phyloP scores from a whole-genome alignment of 1,140 invertebrate genomes.

The Stenopsyche tienmushanensis region DNA sequence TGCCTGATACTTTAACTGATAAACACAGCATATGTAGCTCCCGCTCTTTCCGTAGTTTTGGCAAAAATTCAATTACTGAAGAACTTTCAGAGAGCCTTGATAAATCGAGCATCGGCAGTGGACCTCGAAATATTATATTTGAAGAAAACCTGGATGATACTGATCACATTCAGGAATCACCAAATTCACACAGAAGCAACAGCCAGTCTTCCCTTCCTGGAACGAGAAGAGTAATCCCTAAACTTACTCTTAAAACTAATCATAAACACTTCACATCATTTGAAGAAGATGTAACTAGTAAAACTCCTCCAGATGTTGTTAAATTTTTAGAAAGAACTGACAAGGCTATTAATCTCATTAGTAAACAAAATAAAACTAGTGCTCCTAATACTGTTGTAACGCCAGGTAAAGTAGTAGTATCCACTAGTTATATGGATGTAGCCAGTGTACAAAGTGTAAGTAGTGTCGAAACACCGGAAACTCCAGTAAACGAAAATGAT shows the following conservation, averaged over 20 bases:
- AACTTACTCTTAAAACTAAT: conserved; percentile 35
- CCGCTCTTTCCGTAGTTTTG: conserved; percentile 38
- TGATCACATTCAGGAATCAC: conserved; percentile 34
- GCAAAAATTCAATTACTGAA: conserved; percentile 38
- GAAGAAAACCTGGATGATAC: conserved; percentile 38
- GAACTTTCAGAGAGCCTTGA: conserved; percentile 39
- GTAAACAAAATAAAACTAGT: conserved; percentile 32
- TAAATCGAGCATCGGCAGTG: conserved; percentile 40
- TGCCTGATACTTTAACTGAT: conserved; percentile 34
- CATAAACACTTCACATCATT: conserved; percentile 41
- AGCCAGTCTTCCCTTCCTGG: conserved; percentile 37
- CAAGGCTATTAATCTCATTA: conserved; percentile 36
- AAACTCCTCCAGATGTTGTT: conserved; percentile 39
- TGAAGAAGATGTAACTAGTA: conserved; percentile 39
- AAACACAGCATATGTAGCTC: conserved; percentile 41
- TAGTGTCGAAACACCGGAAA: conserved; percentile 19
- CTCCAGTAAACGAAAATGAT: conserved; percentile 32
- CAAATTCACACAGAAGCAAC: conserved; percentile 34
- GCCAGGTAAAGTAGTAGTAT: conserved; percentile 32
- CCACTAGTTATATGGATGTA: conserved; percentile 33
- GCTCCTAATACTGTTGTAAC: not conserved
- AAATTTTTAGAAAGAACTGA: conserved; percentile 41
- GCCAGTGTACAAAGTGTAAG: conserved; percentile 30
- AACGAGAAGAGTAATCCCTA: conserved; percentile 26
- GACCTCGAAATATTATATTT: conserved; percentile 38